Evolutionary conservation across 2,888 invertebrate species (phyloP), one percentile per base, ranked within the genome.

Genomic region (Pimpla rufipes): DNA sequence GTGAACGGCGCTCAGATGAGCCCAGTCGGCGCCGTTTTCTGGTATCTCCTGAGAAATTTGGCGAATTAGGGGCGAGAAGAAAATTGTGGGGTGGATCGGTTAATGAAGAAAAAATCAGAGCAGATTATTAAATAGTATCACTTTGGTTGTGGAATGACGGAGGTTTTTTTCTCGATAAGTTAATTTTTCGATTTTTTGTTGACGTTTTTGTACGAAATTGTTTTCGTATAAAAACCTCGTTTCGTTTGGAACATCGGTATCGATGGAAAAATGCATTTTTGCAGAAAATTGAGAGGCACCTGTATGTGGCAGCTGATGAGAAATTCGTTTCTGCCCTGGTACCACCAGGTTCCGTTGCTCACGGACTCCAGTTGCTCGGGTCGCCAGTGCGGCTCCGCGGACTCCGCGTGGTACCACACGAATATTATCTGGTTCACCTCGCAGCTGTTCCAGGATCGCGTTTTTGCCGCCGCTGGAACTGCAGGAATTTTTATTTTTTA

Each of bases 1-100:
- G 88, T 98, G 98, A 0, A 98, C 95, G 0, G 96, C 96, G 73
- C 95, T 95, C 23, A 98, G 94, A 90, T 98, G 98, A 0, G 97
- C 96, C 0, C 97, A 94, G 89, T 98, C 98, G 0, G 98, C 97
- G 0, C 98, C 98, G 89, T 98, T 98, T 91, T 98, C 98, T 0
- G 98, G 97, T 50, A 98, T 97, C 89, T 98, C 98, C 97, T 97
- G 93, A 1, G 71, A 59, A 35, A 13, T 23, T 13, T 45, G 2
- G 29, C 29, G 5, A 29, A 5, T 29, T 5, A 29, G 5, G 29
- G 2, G 29, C n/a, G n/a, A n/a, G 29, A 29, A 2, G 47, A 6
- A 16, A 47, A 47, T 47, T 47, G n/a, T 29, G 29, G 29, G 29
- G 29, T 29, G 5, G 5, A 29, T 3, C 5, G 5, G 29, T 29